Evolutionary conservation across 2,113 vertebrate species (phyloP), one percentile per base, ranked within the genome.

Genomic region (Microcebus murinus): DNA sequence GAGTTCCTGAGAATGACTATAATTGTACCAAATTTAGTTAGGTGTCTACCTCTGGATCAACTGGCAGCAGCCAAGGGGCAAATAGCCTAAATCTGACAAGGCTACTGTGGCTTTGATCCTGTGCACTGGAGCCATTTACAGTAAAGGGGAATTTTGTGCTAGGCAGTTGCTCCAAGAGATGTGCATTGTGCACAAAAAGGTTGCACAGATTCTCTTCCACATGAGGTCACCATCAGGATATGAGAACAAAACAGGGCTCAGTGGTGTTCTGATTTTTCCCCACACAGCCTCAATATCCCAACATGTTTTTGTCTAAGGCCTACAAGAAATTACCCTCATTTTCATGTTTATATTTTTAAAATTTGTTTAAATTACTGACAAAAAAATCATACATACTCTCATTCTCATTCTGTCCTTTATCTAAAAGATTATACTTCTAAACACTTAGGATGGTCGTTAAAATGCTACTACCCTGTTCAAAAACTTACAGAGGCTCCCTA

Each of bases 341-440:
- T 42, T 90, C 90, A 90, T 36, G 11, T 76, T 96, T 82, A 76
- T 50, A 81, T 90, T 81, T 94, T 61, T 42, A 85, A 83, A 70
- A 34, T 74, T 77, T 86, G 39, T 74, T 94, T 70, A 86, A 89
- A 70, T 52, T 61, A 74, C 21, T 61, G 68, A 68, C 39, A 74
- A 81, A 71, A 90, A 90, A 61, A 80, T 59, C 45, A 74, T 76
- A 83, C 27, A 21, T 10, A 82, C 50, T 52, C 65, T 67, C 67
- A 82, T 42, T 86, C 52, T 68, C 73, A 82, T 42, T 86, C 52
- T 68, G 74, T 68, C 67, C 68, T 87, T 96, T 55, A 87, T 39
- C 74, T 93, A 84, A 77, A 83, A 94, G 25, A n/a, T 20, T 55
- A 59, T 42, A 90, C 23, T 55, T 48, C 18, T 86, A 90, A 94